Evolutionary conservation across 2,888 invertebrate genomes (phyloP).

Genomic region (Agrotis puta): DNA sequence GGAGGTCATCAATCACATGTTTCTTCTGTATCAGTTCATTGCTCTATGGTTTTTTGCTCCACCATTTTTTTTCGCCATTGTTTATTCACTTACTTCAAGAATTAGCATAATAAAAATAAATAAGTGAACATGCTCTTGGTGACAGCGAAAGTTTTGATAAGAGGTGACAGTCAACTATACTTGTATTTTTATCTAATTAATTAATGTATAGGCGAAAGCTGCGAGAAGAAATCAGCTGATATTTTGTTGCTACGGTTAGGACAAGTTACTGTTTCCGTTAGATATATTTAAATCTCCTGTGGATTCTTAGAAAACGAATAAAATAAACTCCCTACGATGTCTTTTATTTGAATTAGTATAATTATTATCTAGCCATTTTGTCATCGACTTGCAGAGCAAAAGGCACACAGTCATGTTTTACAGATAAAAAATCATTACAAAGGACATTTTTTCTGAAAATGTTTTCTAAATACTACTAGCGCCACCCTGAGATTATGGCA

Average conservation of each 20-base stretch:
- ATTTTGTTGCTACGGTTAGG: slow-evolving; percentile 8
- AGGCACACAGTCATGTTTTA: too few species aligned
- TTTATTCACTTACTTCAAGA: slow-evolving; percentile 33
- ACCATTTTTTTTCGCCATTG: slow-evolving; percentile 31
- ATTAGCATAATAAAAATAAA: slow-evolving; percentile 49
- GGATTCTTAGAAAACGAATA: too few species aligned
- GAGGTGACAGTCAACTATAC: slow-evolving; percentile 27
- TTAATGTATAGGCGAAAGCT: slow-evolving; percentile 38
- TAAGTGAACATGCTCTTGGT: slow-evolving; percentile 32
- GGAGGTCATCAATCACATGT: slow-evolving; percentile 45
- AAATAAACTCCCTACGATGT: too few species aligned
- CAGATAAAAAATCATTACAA: too few species aligned
- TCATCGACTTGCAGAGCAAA: too few species aligned
- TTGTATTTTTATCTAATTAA: slow-evolving; percentile 14
- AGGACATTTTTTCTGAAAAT: too few species aligned
- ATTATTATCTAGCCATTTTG: too few species aligned
- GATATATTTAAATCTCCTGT: too few species aligned
- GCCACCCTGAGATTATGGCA: too few species aligned
- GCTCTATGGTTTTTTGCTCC: slow-evolving; percentile 53
- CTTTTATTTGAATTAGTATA: too few species aligned
- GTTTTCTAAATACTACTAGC: too few species aligned
- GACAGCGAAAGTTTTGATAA: slow-evolving; percentile 63
- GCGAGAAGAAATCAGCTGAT: slow-evolving; percentile 19
- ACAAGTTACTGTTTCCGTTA: slow-evolving; percentile 9
- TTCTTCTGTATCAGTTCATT: slow-evolving; percentile 50